These are phyloP conservation scores for Amiota mariae DNA, from an alignment of 2,888 invertebrate species.

Conservation along the genomic window DNA sequence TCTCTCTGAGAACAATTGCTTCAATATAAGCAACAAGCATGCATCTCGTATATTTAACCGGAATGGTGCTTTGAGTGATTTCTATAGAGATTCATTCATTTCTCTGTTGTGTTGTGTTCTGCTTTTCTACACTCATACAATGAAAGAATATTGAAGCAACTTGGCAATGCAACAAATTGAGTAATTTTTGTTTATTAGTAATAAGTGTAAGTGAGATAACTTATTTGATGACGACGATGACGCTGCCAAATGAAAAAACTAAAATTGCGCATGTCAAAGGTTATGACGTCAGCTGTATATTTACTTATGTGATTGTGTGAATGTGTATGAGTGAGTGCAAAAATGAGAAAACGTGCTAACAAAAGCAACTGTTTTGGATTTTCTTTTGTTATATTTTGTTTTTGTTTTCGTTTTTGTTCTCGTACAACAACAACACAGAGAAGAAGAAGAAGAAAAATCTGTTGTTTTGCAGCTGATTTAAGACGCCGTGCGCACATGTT, in stretches of 20 bases:
- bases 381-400: not conserved
- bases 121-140: not conserved
- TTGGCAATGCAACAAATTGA: slow-evolving; percentile 12
- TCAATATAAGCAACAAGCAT: slow-evolving; percentile 57
- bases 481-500: not conserved
- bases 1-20: too few relatives aligned
- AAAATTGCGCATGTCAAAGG: too few relatives aligned
- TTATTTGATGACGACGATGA: too few relatives aligned
- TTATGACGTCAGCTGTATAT: too few relatives aligned
- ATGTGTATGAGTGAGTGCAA: not conserved
- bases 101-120: too few relatives aligned
- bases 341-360: not conserved
- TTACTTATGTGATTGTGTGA: not conserved
- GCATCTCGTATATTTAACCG: slow-evolving; percentile 32
- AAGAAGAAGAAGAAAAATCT: not conserved
- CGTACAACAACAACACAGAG: not conserved
- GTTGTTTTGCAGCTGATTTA: too few relatives aligned
- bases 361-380: not conserved
- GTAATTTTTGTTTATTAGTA: too few relatives aligned
- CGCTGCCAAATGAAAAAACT: too few relatives aligned
- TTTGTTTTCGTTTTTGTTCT: not conserved
- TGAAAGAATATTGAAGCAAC: slow-evolving; percentile 18
- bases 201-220: too few relatives aligned
- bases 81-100: too few relatives aligned
- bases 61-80: too few relatives aligned